Conservation (phyloP, 37 sponge, comb jelly and placozoan species). For the Cliona cf. orientalis region DNA sequence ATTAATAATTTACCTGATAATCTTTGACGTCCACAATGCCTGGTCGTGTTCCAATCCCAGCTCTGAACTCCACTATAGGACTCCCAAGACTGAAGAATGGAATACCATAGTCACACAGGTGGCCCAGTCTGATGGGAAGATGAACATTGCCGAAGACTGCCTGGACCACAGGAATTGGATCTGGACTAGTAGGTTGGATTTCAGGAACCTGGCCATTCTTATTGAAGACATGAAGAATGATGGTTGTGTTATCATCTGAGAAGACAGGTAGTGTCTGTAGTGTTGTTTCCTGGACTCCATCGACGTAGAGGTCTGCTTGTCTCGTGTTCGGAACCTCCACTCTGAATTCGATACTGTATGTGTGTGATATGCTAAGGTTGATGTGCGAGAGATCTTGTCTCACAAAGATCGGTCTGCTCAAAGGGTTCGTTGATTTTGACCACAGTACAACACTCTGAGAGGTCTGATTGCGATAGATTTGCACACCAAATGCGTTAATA, state of each 20-base stretch:
- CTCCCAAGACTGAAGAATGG: slow-evolving; percentile 74
- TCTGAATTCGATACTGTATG: slow-evolving; percentile 43
- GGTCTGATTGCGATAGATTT: slow-evolving; percentile 21
- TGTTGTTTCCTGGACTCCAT: slow-evolving; percentile 40
- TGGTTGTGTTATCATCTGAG: slow-evolving; percentile 6
- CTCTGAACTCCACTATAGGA: slow-evolving; percentile 81
- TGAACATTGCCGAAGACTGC: slow-evolving; percentile 60
- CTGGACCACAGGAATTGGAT: slow-evolving; percentile 39
- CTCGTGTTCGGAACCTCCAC: slow-evolving; percentile 26
- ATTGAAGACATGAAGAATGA: slow-evolving; percentile 64
- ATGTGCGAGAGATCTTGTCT: slow-evolving; percentile 25
- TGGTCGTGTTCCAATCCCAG: slow-evolving; percentile 73
- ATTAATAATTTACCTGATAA: no score
- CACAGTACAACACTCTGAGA: slow-evolving; percentile 59
- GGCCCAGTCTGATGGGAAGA: slow-evolving; percentile 21
- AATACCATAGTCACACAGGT: slow-evolving; percentile 67
- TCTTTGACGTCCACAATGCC: slow-evolving; percentile 67
- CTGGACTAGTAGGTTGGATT: background rate
- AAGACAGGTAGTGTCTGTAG: slow-evolving; percentile 63
- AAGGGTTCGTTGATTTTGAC: slow-evolving; percentile 17
- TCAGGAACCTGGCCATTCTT: slow-evolving; percentile 46
- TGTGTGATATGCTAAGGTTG: slow-evolving; percentile 37
- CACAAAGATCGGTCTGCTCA: slow-evolving; percentile 4
- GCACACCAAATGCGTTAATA: slow-evolving; percentile 64
- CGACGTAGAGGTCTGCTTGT: slow-evolving; percentile 34